Conservation (phyloP, 2,113 vertebrate genomes). For the Nothocercus julius region DNA sequence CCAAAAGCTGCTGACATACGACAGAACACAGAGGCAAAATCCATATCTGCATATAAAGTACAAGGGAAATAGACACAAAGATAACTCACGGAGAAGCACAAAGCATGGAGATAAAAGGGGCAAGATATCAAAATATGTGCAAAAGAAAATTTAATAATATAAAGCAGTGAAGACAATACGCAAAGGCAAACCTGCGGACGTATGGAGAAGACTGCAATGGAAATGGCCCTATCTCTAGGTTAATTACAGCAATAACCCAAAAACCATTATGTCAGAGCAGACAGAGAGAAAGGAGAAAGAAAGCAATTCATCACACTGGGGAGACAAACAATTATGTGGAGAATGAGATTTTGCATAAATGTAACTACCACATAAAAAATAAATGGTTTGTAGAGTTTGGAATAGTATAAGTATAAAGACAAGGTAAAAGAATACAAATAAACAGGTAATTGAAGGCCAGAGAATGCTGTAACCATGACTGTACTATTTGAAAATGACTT, state of each 20-base stretch:
- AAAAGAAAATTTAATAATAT: background rate
- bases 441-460: conserved; percentile 3
- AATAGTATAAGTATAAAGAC: background rate
- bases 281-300: conserved; percentile 1
- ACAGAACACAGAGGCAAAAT: background rate
- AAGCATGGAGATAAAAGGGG: background rate
- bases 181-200: background rate
- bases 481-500: background rate
- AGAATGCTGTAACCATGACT: background rate
- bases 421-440: conserved; percentile 29
- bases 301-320: background rate
- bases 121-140: background rate
- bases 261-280: background rate
- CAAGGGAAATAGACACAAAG: background rate
- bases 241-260: conserved; percentile 29
- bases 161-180: background rate
- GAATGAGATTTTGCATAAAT: conserved; percentile 23
- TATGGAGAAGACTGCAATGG: background rate
- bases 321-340: conserved; percentile 24
- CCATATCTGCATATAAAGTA: background rate
- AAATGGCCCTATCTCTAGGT: background rate
- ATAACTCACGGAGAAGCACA: background rate
- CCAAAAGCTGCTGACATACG: background rate
- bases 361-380: background rate
- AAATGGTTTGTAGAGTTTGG: background rate